Percentiles rank a stretch among this genome's conserved stretches.
Evolutionary conservation across 1,140 invertebrate genomes (phyloP).

Genomic region (Bombus polaris): DNA sequence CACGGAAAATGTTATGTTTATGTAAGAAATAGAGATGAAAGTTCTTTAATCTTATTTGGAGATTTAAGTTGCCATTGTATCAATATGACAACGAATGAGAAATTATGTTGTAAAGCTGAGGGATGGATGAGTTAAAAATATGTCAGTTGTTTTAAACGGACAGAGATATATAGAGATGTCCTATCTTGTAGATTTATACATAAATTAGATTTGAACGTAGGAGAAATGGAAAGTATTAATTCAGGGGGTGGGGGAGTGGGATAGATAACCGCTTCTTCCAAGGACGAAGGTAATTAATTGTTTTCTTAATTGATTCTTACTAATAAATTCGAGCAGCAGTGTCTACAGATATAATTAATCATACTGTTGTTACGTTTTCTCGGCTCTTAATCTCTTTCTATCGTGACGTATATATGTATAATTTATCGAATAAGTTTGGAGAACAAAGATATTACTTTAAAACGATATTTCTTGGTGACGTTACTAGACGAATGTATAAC

Average conservation of each 20-base stretch:
- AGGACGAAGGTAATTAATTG: constrained; percentile 32
- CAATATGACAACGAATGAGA: background rate
- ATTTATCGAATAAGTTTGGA: background rate
- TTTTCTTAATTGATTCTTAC: constrained; percentile 31
- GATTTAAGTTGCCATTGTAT: background rate
- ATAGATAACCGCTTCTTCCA: background rate
- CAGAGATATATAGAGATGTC: background rate
- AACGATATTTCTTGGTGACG: background rate
- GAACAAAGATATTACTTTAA: background rate
- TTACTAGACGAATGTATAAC: background rate
- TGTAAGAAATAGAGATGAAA: no score
- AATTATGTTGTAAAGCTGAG: background rate
- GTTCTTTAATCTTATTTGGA: no score
- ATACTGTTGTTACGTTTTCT: constrained; percentile 23
- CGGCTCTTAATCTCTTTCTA: constrained; percentile 10
- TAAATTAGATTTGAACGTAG: background rate
- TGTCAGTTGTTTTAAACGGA: background rate
- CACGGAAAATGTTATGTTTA: background rate
- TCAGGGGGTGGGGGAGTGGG: background rate
- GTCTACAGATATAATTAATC: constrained; percentile 31
- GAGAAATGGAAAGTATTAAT: constrained; percentile 23
- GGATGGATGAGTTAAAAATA: background rate
- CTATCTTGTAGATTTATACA: background rate
- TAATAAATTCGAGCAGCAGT: background rate
- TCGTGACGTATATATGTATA: background rate